phyloP scores from a whole-genome alignment of 37 sponge, comb jelly and placozoan genomes.

The Bolinopsis microptera region DNA sequence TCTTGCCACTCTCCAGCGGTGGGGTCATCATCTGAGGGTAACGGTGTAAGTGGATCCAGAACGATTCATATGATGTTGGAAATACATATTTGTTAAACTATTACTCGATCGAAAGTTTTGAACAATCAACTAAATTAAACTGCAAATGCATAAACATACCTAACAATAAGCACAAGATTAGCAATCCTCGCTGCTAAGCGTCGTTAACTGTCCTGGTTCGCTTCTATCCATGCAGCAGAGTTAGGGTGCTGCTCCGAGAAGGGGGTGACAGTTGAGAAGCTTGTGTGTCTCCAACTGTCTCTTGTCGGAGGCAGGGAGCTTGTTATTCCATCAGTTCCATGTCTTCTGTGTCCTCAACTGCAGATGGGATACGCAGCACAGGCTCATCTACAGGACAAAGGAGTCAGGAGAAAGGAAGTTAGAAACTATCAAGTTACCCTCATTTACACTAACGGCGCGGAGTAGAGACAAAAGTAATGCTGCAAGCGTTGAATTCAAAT shows the following conservation, averaged over 20 bases:
- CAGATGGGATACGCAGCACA: constrained; percentile 34
- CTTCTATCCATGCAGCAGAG: neutral
- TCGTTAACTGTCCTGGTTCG: no score
- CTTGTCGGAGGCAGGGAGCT: constrained; percentile 36
- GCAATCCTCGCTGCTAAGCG: no score
- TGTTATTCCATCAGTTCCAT: constrained; percentile 34
- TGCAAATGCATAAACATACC: no score
- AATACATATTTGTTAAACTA: no score
- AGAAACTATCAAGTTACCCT: no score
- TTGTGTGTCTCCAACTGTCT: constrained; percentile 66
- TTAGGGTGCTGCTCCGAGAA: constrained; percentile 3
- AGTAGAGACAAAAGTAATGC: no score
- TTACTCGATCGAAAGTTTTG: no score
- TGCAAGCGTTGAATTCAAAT: no score
- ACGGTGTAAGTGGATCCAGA: neutral
- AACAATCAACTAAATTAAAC: no score
- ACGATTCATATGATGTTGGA: no score
- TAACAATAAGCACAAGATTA: no score
- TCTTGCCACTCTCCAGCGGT: neutral
- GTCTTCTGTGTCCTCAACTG: constrained; percentile 47
- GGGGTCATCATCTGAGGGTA: neutral
- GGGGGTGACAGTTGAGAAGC: constrained; percentile 57
- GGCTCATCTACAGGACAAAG: constrained; percentile 8
- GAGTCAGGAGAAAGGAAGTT: neutral
- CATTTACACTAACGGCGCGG: no score